Evolutionary conservation across 2,113 vertebrate genomes (phyloP).

Genomic region (Chionis minor): DNA sequence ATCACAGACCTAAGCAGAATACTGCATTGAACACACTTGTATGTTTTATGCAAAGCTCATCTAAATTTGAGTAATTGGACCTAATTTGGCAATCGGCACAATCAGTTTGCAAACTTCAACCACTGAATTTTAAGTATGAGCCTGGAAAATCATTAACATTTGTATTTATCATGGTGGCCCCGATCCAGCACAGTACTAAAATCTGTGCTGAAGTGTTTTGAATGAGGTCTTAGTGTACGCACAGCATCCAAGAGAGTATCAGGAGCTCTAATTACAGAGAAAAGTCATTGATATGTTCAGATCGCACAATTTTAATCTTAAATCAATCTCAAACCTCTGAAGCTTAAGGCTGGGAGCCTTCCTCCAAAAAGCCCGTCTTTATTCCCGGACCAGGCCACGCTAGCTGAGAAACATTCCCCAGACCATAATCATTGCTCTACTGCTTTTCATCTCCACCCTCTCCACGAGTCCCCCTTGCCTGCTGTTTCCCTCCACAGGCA

Average conservation of each 20-base stretch:
- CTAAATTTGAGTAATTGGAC: conserved; percentile 64
- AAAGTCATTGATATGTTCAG: neutral
- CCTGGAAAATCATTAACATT: conserved; percentile 56
- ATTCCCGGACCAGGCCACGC: neutral
- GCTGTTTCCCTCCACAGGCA: neutral
- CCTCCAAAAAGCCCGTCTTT: neutral
- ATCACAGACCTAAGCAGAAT: conserved; percentile 67
- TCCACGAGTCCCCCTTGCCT: neutral
- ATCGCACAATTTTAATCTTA: neutral
- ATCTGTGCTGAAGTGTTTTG: neutral
- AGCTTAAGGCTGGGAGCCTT: neutral
- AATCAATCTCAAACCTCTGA: neutral
- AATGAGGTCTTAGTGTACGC: neutral
- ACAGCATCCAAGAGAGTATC: neutral
- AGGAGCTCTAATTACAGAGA: neutral
- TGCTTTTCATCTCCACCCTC: neutral
- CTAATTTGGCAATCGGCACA: conserved; percentile 66
- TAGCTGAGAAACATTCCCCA: neutral
- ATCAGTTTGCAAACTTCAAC: conserved; percentile 67
- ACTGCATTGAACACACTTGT: conserved; percentile 47
- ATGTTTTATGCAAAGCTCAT: conserved; percentile 70
- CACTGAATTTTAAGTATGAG: conserved; percentile 61
- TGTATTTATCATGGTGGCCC: conserved; percentile 31
- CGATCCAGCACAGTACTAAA: conserved; percentile 8
- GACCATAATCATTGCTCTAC: neutral